These are phyloP conservation scores for Corythornis cristatus DNA, from an alignment of 2,113 vertebrate genomes.

Conservation along the genomic window DNA sequence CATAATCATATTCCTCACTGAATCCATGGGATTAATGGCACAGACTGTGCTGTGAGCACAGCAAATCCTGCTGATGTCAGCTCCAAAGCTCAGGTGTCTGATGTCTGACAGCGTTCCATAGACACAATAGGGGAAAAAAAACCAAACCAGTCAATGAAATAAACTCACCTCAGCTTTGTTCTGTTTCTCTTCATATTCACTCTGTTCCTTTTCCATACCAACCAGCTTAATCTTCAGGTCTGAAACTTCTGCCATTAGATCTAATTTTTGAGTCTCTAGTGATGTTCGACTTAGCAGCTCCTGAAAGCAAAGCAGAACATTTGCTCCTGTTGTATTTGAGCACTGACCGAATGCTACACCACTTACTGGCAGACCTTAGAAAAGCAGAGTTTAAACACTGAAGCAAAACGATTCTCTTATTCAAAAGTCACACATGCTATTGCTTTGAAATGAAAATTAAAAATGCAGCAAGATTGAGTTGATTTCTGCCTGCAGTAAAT, in stretches of 20 bases:
- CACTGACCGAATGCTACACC: background rate
- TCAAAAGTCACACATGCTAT: background rate
- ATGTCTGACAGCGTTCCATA: background rate
- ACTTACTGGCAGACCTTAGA: background rate
- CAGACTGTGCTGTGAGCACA: rapidly evolving
- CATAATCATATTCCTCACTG: background rate
- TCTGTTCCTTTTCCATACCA: conserved; percentile 92
- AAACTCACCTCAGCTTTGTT: conserved; percentile 92
- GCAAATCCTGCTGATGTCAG: background rate
- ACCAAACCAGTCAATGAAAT: background rate
- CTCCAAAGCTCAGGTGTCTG: conserved; percentile 6
- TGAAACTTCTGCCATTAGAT: conserved; percentile 94
- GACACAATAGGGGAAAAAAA: background rate
- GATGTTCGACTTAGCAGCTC: conserved; percentile 91
- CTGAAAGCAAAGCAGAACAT: conserved; percentile 71
- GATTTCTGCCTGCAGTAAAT: background rate
- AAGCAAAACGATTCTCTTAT: background rate
- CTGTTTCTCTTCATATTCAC: conserved; percentile 86
- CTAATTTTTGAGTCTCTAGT: conserved; percentile 92
- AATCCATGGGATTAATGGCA: background rate
- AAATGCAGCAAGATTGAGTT: background rate
- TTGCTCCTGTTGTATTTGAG: background rate
- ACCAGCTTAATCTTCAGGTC: conserved; percentile 92
- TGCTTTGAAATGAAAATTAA: background rate
- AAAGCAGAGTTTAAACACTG: background rate